Evolutionary conservation across 2,888 invertebrate species (phyloP), one percentile per base, ranked within the genome.

Genomic region (Nemotelus nigrinus): DNA sequence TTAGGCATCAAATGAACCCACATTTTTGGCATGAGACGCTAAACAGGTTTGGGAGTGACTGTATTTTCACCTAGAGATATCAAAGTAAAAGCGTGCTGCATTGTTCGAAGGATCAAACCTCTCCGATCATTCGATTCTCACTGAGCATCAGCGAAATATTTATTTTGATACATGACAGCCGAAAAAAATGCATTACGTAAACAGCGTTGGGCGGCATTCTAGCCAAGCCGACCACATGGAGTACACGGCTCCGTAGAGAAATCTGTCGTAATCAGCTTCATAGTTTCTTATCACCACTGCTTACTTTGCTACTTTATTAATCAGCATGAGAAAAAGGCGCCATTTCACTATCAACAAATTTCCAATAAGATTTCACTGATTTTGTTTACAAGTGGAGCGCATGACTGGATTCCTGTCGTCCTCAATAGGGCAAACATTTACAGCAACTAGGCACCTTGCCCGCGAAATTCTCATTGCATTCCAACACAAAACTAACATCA

Each of bases 311-410:
- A n/a, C 63, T 63, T 67, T 8, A 60, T 39, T 25, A 60, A 43
- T 43, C 70, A 70, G 44, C 44, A 50, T 67, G 7, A 7, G 25
- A 67, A 48, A 67, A 67, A 48, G 48, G 67, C 67, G 67, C 67
- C 41, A 67, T 44, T 67, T 47, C 48, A 67, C 25, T 48, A 67
- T 67, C 6, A 67, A 67, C 67, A 67, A 67, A 47, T 3, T 10
- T 50, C 67, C 55, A 55, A 70, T 70, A 39, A 70, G 48, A 70
- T 47, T 70, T 53, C 2, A 39, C 3, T n/a, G 3, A 70, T 10
- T 39, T 74, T 74, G 74, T 74, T 74, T 74, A 63, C 60, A 74
- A 63, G 48, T 43, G 63, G 7, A 74, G 74, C 74, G 74, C 74
- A 74, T 74, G 74, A 60, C 74, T 25, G 44, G 57, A 65, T 45